Base-by-base conservation (phyloP, 2,113 vertebrate species). In the Periophthalmus modestus region DNA sequence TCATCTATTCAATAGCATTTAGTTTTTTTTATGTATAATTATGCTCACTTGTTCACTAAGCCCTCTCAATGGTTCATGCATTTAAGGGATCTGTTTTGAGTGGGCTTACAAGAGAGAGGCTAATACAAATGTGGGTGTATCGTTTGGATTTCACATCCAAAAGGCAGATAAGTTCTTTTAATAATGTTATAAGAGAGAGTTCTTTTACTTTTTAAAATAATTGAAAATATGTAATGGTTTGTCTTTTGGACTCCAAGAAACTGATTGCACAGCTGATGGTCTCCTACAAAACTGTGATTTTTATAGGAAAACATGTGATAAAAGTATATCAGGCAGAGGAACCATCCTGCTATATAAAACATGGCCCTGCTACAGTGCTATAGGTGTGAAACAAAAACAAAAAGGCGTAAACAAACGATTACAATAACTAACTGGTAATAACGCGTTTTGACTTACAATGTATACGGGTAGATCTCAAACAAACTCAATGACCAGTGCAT, bases 221-320 rank as follows among this genome's bases (percentile, higher is more conserved):
- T 11, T 43, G 10, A 9, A 43, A 43, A 43, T 2, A 43, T 43
- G 39, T 0, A 7, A 7, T 5, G 6, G 2, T 2, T 52, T n/a
- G n/a, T 18, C 19, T 19, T 52, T 52, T 52, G 59, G 3, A 57
- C 54, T 57, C n/a, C 55, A 57, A 23, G 23, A 16, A 16, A 50
- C 19, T 52, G 48, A 18, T n/a, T 19, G 48, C 6, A 52, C 16
- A 19, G 48, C 16, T 52, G 19, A 18, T 5, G 55, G 21, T 57
- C 75, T 65, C n/a, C 69, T 78, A 69, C 33, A 34, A 88, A 72
- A 72, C 15, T 72, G 21, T 55, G 63, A 79, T 85, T 68, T 43
- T 36, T 52, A 7, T 39, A 82, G 75, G 83, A 76, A 85, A 68
- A 46, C 21, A 19, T 21, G 0, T 21, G 65, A n/a, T n/a, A n/a